Conservation (phyloP, 2,797 vertebrate species). For the Melanotaenia trifasciata region DNA sequence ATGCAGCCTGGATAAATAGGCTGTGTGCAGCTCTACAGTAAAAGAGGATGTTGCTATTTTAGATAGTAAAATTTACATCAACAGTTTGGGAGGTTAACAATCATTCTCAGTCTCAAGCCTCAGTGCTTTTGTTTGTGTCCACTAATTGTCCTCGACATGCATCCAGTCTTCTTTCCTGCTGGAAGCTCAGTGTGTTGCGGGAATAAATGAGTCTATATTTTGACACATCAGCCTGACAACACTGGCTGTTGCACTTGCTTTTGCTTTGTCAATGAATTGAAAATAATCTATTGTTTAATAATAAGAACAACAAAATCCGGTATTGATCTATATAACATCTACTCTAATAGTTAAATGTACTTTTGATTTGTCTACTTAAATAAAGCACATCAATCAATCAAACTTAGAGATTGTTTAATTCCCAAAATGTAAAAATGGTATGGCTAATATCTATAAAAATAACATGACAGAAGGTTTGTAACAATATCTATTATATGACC, state of each 20-base stretch:
- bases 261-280: neutral
- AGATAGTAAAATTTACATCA: too few species aligned
- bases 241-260: neutral
- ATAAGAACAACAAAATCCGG: neutral
- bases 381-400: too few species aligned
- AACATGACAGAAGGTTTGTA: neutral
- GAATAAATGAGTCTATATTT: neutral
- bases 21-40: too few species aligned
- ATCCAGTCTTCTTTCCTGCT: neutral
- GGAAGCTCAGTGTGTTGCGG: neutral
- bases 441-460: neutral
- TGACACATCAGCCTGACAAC: neutral
- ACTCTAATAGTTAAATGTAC: too few species aligned
- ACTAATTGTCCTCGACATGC: neutral
- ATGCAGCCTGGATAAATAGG: too few species aligned
- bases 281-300: too few species aligned
- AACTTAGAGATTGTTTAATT: neutral
- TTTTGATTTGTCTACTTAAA: too few species aligned
- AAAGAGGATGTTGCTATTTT: too few species aligned
- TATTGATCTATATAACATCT: neutral
- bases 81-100: too few species aligned
- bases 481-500: neutral
- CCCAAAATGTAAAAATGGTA: neutral
- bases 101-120: too few species aligned
- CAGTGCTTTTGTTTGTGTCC: neutral